Percentiles rank a stretch among this genome's conserved stretches.
Conservation (phyloP, 2,797 vertebrate species). For the Ptychadena robeensis region DNA sequence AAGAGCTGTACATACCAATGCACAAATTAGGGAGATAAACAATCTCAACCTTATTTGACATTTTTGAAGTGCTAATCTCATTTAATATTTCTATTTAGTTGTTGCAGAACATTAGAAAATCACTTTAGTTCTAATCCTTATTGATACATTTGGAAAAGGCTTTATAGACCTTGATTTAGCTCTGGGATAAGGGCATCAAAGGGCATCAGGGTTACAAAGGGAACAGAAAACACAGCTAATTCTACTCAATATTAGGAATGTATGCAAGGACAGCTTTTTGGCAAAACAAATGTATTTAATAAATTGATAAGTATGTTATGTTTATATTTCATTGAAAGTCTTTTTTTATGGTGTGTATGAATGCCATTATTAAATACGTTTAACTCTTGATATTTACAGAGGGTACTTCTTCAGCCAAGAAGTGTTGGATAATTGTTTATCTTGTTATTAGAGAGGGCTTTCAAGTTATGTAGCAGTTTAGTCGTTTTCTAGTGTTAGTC, state of each 20-base stretch:
- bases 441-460: no score
- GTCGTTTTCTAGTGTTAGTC: no score
- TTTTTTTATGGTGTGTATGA: no score
- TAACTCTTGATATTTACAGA: no score
- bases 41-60: not conserved
- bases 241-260: not conserved
- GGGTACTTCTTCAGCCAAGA: no score
- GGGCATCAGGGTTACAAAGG: not conserved
- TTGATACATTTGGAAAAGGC: not conserved
- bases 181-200: not conserved
- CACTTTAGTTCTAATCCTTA: not conserved
- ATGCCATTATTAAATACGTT: no score
- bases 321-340: no score
- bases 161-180: not conserved
- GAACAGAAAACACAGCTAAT: not conserved
- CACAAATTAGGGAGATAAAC: not conserved
- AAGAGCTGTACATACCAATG: not conserved
- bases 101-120: not conserved
- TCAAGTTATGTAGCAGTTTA: no score
- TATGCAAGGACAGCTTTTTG: no score
- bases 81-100: not conserved
- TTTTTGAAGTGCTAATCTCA: not conserved
- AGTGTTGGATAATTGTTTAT: no score
- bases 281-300: no score
- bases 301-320: no score